Evolutionary conservation across 1,140 invertebrate species (phyloP), one percentile per base, ranked within the genome.

Genomic region (Lineus longissimus): DNA sequence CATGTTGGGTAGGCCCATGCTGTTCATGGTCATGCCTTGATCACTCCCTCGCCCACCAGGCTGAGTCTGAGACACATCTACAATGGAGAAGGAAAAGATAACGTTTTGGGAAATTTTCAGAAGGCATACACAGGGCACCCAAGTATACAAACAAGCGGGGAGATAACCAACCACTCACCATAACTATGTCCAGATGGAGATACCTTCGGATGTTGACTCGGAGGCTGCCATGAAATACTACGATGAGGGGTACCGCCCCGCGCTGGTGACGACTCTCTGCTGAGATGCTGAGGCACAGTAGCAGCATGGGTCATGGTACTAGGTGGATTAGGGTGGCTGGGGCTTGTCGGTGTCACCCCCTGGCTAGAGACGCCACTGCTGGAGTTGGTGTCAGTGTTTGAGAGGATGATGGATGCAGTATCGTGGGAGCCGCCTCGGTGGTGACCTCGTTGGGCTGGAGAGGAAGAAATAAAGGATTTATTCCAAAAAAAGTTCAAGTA

Each of bases 21-120:
- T 57, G 51, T 56, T 69, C 67, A 51, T 75, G 74, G 61, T 77
- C 73, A n/a, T 29, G 74, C 9, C 47, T n/a, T n/a, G 25, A n/a
- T n/a, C n/a, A n/a, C n/a, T n/a, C n/a, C n/a, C n/a, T n/a, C n/a
- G n/a, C n/a, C n/a, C n/a, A 27, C n/a, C 19, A 27, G 25, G 47
- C n/a, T 7, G 9, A 6, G 25, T 51, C n/a, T 51, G 25, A 9
- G 25, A 7, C 4, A n/a, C n/a, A 51, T 51, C 33, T 36, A 15
- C 15, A 51, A 51, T 7, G n/a, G 47, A n/a, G 47, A 51, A 51
- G n/a, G 40, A 43, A 11, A 43, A 13, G 11, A 43, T 43, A 19
- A 11, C 19, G 40, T 13, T 13, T 43, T 13, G 11, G 19, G 11
- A 19, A 43, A 43, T 43, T 43, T 43, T 13, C 11, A 19, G 11